These are phyloP conservation scores for Nemopilema nomurai DNA, from an alignment of 30 jellyfish, hydroid and myxozoan genomes.

Conservation along the genomic window DNA sequence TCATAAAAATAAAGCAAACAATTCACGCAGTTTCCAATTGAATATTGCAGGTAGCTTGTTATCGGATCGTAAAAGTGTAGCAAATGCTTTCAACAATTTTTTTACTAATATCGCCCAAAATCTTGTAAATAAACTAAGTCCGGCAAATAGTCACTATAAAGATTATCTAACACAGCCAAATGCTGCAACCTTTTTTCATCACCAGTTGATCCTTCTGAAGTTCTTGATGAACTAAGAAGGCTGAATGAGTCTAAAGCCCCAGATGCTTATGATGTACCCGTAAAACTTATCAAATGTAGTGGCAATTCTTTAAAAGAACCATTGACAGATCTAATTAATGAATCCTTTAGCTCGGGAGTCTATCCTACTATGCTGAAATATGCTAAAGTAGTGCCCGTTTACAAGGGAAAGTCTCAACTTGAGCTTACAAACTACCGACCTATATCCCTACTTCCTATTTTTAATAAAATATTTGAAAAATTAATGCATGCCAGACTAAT, in stretches of 20 bases:
- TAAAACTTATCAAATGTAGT: slow-evolving; percentile 20
- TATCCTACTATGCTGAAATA: slow-evolving; percentile 30
- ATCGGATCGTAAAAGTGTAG: slow-evolving; percentile 34
- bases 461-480: slow-evolving; percentile 57
- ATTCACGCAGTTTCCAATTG: neutral
- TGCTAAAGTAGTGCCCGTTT: slow-evolving; percentile 43
- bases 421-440: slow-evolving; percentile 25
- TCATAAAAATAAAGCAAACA: neutral
- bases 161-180: too few species aligned
- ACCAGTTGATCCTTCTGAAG: too few species aligned
- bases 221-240: neutral
- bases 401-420: slow-evolving; percentile 30
- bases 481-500: slow-evolving; percentile 16
- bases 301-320: neutral
- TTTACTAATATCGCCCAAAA: slow-evolving; percentile 34
- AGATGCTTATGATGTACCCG: slow-evolving; percentile 27
- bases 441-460: too few species aligned
- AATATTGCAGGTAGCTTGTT: neutral
- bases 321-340: slow-evolving; percentile 33
- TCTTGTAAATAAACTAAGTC: slow-evolving; percentile 34
- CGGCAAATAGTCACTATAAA: neutral
- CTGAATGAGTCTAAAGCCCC: slow-evolving; percentile 17
- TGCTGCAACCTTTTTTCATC: too few species aligned
- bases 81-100: slow-evolving; percentile 43
- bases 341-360: slow-evolving; percentile 32